Percentiles rank a stretch among this genome's conserved stretches.
phyloP scores from a whole-genome alignment of 2,888 invertebrate genomes.

The Stenodema calcarata region DNA sequence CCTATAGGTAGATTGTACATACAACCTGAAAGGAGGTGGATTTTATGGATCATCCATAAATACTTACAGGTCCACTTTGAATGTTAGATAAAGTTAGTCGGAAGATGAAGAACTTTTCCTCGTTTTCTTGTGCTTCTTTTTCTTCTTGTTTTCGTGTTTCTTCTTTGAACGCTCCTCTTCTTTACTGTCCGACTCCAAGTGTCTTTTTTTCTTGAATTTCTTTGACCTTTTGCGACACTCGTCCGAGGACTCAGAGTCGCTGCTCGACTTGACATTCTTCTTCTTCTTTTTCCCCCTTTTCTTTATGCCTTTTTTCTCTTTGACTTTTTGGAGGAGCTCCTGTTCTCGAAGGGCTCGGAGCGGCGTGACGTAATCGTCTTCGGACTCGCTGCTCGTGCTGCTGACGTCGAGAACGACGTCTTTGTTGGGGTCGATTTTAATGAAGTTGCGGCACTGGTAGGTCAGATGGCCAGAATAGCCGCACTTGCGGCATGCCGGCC shows the following conservation, averaged over 20 bases:
- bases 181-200: conserved; percentile 4
- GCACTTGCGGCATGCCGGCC: conserved; percentile 92
- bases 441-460: conserved; percentile 93
- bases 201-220: conserved; percentile 47
- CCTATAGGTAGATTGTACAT: too few relatives aligned
- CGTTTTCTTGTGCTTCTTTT: conserved; percentile 60
- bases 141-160: conserved; percentile 60
- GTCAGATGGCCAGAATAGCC: conserved; percentile 96
- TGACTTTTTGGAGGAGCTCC: conserved; percentile 75
- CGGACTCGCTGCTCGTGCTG: conserved; percentile 90
- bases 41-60: too few relatives aligned
- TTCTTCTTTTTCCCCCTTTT: conserved; percentile 66
- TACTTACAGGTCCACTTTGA: too few relatives aligned
- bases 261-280: conserved; percentile 60
- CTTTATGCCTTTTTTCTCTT: conserved; percentile 66
- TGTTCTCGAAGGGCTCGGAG: conserved; percentile 79
- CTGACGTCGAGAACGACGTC: conserved; percentile 92
- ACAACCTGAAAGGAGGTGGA: too few relatives aligned
- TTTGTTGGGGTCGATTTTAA: conserved; percentile 89
- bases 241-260: conserved; percentile 58
- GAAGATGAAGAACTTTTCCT: conserved; percentile 44
- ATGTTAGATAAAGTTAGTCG: too few relatives aligned
- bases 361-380: conserved; percentile 82
- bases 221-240: conserved; percentile 57
- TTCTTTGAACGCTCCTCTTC: conserved; percentile 51